Conservation (phyloP, 2,113 vertebrate species). For the Rutilus rutilus region DNA sequence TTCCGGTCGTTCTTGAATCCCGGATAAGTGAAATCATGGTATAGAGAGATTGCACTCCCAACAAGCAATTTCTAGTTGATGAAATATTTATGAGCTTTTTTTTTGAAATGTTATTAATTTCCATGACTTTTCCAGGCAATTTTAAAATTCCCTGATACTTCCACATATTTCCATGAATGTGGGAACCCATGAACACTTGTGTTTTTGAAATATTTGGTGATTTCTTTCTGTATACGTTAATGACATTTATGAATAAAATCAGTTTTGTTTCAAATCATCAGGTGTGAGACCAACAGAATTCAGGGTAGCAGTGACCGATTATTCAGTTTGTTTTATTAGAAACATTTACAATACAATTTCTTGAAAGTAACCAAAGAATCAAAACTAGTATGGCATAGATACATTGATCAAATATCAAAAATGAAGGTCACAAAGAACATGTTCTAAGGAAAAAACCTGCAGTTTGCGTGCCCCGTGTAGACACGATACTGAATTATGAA, state of each 20-base stretch:
- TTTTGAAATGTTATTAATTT: conserved; percentile 4
- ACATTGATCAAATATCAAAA: conserved; percentile 80
- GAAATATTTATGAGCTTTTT: conserved; percentile 30
- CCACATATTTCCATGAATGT: neutral
- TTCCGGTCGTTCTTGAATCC: neutral
- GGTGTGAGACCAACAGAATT: neutral
- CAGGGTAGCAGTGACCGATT: conserved; percentile 52
- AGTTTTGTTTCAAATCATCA: conserved; percentile 3
- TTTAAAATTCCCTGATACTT: neutral
- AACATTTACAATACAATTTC: conserved; percentile 86
- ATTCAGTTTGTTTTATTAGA: conserved; percentile 84
- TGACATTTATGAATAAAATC: neutral
- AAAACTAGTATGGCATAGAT: conserved; percentile 84
- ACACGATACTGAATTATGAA: conserved; percentile 75
- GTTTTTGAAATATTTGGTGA: neutral
- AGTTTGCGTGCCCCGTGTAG: conserved; percentile 71
- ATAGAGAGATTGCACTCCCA: conserved; percentile 3
- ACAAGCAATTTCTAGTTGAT: conserved; percentile 18
- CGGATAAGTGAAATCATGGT: neutral
- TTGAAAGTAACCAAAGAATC: conserved; percentile 79
- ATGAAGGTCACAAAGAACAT: conserved; percentile 77
- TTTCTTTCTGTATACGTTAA: neutral
- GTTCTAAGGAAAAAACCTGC: conserved; percentile 81
- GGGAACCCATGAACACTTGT: neutral
- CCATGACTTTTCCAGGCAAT: neutral